phyloP scores from a whole-genome alignment of 35 echinoderm and acorn worm species.

The Apostichopus japonicus region DNA sequence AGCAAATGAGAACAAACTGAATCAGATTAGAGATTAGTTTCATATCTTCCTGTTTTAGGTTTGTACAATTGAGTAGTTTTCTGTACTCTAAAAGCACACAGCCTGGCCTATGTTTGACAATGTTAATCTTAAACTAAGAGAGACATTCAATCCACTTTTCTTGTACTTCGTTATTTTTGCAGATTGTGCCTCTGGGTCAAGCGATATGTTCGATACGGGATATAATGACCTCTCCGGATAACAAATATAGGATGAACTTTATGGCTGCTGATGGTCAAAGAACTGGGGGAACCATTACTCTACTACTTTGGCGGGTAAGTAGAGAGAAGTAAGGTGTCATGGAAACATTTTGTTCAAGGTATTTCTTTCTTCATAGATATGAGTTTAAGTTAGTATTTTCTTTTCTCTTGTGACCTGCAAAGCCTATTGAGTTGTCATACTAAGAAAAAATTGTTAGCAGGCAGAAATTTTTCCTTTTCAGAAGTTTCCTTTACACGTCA shows the following conservation, averaged over 20 bases:
- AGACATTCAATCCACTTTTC: background rate
- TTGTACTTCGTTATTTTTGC: background rate
- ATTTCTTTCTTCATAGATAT: too few species aligned
- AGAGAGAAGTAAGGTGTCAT: too few species aligned
- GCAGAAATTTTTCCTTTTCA: too few species aligned
- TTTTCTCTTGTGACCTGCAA: too few species aligned
- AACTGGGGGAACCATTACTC: constrained; percentile 75
- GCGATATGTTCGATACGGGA: constrained; percentile 91
- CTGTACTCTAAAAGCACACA: background rate
- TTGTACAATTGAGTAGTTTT: too few species aligned
- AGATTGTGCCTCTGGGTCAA: constrained; percentile 80
- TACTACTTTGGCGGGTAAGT: constrained; percentile 93
- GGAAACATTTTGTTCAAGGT: too few species aligned
- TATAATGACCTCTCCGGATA: constrained; percentile 81
- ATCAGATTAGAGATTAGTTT: background rate
- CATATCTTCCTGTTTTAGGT: background rate
- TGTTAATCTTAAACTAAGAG: too few species aligned
- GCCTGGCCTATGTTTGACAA: too few species aligned
- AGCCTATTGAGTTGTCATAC: too few species aligned
- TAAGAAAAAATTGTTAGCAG: too few species aligned
- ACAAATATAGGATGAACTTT: constrained; percentile 74
- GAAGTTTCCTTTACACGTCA: too few species aligned
- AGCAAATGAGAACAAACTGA: background rate
- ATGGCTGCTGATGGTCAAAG: constrained; percentile 61
- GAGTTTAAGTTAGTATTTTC: too few species aligned